A percentile compares a stretch with the other conserved stretches of the same genome.
Conservation (phyloP, 2,888 invertebrate genomes). For the Pasiphila rectangulata region DNA sequence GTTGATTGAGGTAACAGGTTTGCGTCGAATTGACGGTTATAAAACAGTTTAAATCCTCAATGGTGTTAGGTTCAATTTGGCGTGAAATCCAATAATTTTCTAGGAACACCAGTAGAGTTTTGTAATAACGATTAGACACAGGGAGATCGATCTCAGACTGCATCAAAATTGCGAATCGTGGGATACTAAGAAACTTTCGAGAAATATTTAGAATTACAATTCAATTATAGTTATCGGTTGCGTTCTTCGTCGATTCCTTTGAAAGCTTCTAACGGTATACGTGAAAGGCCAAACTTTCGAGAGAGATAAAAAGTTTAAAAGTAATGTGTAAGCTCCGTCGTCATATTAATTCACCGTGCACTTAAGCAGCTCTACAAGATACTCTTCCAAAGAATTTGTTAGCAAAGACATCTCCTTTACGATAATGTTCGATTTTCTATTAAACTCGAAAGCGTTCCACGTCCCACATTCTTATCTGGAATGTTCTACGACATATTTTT, state of each 20-base stretch:
- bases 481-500: slow-evolving; percentile 80
- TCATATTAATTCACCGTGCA: slow-evolving; percentile 28
- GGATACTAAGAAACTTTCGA: slow-evolving; percentile 43
- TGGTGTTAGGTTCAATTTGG: slow-evolving; percentile 62
- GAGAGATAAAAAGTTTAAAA: slow-evolving; percentile 19
- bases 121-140: slow-evolving; percentile 67
- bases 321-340: slow-evolving; percentile 22
- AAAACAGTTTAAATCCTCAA: slow-evolving; percentile 47
- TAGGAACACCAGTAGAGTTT: slow-evolving; percentile 69
- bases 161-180: slow-evolving; percentile 34
- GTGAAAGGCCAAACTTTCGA: slow-evolving; percentile 15
- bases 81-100: slow-evolving; percentile 73
- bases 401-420: slow-evolving; percentile 79
- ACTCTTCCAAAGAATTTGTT: slow-evolving; percentile 75
- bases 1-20: slow-evolving; percentile 33
- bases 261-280: slow-evolving; percentile 13
- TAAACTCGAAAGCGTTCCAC: slow-evolving; percentile 79
- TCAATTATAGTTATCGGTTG: not conserved
- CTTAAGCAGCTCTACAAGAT: slow-evolving; percentile 51
- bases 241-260: not conserved
- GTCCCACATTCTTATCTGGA: slow-evolving; percentile 80
- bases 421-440: slow-evolving; percentile 82
- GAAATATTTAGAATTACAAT: slow-evolving; percentile 21
- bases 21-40: slow-evolving; percentile 55
- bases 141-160: slow-evolving; percentile 54